A percentile compares a stretch with the other conserved stretches of the same genome.
Conservation (phyloP, 2,797 vertebrate genomes). For the Florisuga fusca region DNA sequence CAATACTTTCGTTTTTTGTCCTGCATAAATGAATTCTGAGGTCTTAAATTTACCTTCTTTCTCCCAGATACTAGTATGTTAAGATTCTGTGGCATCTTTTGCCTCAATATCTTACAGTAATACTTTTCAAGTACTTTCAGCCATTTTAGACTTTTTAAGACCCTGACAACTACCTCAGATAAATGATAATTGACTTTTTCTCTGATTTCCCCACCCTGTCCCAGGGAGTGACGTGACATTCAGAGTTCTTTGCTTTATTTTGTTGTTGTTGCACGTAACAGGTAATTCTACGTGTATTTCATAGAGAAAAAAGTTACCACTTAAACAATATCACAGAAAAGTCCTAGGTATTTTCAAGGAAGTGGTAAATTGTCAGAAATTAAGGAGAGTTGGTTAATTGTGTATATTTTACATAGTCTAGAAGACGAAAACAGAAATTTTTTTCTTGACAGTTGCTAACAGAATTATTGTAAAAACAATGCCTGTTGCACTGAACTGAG, state of each 20-base stretch:
- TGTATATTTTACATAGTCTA: background rate
- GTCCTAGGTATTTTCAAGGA: background rate
- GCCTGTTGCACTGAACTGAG: background rate
- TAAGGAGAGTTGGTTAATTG: background rate
- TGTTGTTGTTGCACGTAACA: background rate
- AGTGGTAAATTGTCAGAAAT: background rate
- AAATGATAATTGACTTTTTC: background rate
- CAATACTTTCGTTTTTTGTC: background rate
- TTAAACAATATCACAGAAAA: background rate
- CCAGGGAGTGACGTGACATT: background rate
- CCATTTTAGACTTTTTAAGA: background rate
- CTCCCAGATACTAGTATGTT: background rate
- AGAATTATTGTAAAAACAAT: background rate
- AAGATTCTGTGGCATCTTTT: background rate
- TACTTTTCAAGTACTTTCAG: background rate
- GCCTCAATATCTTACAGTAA: background rate
- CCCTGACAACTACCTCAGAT: background rate
- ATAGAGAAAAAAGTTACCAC: background rate
- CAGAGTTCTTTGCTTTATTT: background rate
- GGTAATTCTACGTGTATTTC: background rate
- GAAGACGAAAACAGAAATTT: background rate
- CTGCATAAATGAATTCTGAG: background rate
- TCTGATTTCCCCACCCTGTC: background rate
- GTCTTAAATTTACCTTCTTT: background rate
- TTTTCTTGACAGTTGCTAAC: background rate